phyloP scores from a whole-genome alignment of 2,797 vertebrate genomes.

The Tympanoctomys barrerae region DNA sequence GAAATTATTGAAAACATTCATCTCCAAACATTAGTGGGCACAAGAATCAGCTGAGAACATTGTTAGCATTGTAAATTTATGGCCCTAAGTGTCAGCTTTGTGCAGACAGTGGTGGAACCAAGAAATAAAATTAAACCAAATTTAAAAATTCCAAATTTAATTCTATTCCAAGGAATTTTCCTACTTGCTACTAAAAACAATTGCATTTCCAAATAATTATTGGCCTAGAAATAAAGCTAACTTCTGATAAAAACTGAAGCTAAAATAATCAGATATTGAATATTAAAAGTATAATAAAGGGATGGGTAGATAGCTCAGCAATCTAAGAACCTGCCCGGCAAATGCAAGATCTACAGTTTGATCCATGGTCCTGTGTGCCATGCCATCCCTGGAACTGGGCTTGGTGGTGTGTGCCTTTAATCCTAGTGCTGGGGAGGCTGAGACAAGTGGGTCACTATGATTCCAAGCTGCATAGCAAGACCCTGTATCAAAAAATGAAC shows the following conservation, averaged over 20 bases:
- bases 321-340: no score
- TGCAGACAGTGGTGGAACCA: background rate
- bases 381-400: no score
- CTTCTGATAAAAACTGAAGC: background rate
- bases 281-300: background rate
- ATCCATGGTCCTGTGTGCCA: no score
- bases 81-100: background rate
- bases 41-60: conserved; percentile 63
- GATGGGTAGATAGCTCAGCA: no score
- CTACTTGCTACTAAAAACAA: background rate
- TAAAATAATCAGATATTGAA: background rate
- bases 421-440: no score
- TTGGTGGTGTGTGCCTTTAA: no score
- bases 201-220: background rate
- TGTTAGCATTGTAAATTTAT: conserved; percentile 54
- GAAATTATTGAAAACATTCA: conserved; percentile 66
- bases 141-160: background rate
- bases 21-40: conserved; percentile 63
- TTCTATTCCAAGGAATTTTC: conserved; percentile 8
- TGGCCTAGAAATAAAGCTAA: conserved; percentile 24
- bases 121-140: conserved; percentile 16
- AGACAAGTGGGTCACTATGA: no score
- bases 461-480: no score
- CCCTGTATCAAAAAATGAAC: no score
- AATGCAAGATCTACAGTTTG: no score